Percentiles rank a stretch among this genome's conserved stretches.
phyloP scores from a whole-genome alignment of 1,140 invertebrate genomes.

The Musca domestica region DNA sequence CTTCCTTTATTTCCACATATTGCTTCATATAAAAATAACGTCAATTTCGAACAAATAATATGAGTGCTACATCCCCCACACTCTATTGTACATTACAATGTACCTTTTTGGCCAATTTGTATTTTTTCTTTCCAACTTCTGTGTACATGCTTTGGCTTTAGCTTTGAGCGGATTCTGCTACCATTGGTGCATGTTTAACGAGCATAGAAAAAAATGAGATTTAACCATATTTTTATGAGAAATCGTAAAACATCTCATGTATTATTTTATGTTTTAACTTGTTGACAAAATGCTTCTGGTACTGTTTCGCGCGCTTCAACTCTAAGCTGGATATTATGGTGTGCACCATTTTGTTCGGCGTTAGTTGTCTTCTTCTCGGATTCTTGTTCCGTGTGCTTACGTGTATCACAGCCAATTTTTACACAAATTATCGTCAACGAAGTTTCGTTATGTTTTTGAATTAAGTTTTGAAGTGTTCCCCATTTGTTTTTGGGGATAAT shows the following conservation, averaged over 20 bases:
- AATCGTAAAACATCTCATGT: conserved; percentile 18
- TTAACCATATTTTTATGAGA: conserved; percentile 21
- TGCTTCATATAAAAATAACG: neutral
- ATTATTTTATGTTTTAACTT: conserved; percentile 13
- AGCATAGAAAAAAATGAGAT: conserved; percentile 11
- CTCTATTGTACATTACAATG: neutral
- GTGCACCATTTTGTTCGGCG: no score
- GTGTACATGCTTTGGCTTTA: neutral
- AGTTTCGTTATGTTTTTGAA: conserved; percentile 16
- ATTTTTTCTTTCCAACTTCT: conserved; percentile 6
- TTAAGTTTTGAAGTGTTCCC: conserved; percentile 9
- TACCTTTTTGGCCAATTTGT: no score
- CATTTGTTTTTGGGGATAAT: neutral
- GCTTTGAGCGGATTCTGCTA: neutral
- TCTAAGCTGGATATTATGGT: no score
- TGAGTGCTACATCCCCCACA: neutral
- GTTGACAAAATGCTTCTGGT: conserved; percentile 18
- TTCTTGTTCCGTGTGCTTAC: neutral
- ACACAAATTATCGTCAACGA: conserved; percentile 10
- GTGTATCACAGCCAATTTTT: neutral
- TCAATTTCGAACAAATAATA: neutral
- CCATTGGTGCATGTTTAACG: conserved; percentile 9
- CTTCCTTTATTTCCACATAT: no score
- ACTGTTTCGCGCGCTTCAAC: neutral
- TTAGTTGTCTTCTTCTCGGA: no score